Evolutionary conservation across 2,888 invertebrate species (phyloP).

Genomic region (Coenonympha arcania): DNA sequence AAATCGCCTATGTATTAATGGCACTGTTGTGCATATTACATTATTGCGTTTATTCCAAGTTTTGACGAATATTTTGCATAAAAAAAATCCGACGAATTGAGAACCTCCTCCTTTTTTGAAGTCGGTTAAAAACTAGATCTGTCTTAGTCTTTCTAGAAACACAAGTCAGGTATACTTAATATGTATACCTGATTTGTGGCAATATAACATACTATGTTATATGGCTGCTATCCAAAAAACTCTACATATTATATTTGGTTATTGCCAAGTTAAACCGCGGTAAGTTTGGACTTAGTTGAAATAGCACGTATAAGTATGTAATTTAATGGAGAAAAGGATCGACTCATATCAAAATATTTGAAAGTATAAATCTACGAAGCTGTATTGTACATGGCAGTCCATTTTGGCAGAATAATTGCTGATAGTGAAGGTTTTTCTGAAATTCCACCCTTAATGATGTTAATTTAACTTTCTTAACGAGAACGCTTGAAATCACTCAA

Average conservation of each 20-base stretch:
- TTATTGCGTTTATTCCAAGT: no score
- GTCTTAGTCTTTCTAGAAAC: slow-evolving; percentile 6
- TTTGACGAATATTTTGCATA: neutral
- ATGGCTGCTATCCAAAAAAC: no score
- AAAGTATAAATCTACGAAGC: no score
- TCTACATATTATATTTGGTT: no score
- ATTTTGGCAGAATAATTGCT: no score
- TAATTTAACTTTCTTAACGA: neutral
- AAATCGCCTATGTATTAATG: no score
- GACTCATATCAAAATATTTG: neutral
- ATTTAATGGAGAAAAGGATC: neutral
- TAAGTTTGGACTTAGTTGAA: slow-evolving; percentile 8
- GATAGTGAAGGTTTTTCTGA: no score
- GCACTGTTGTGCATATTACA: no score
- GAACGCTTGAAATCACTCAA: neutral
- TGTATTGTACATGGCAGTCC: no score
- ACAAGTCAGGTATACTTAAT: slow-evolving; percentile 10
- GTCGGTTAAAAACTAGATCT: slow-evolving; percentile 10
- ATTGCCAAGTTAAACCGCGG: slow-evolving; percentile 11
- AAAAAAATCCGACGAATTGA: neutral
- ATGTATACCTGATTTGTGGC: no score
- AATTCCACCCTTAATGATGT: neutral
- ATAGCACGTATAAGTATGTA: slow-evolving; percentile 1
- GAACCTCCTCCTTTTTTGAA: neutral
- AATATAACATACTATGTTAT: slow-evolving; percentile 12